Base-by-base conservation (phyloP, 2,797 vertebrate species). In the Urophycis tenuis region DNA sequence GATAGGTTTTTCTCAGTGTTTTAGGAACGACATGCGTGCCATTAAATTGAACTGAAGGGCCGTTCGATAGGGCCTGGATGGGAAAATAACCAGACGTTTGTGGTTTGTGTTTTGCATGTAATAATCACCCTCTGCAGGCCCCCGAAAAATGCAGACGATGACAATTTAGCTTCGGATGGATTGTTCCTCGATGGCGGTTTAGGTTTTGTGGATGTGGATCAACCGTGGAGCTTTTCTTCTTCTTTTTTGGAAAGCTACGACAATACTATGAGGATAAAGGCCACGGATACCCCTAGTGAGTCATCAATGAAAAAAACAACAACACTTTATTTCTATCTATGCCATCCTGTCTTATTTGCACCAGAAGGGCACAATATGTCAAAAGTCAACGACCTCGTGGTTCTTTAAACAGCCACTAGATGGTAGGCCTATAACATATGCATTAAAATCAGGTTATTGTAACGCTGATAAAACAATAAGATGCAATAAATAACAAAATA, bases 401-500 rank as follows among this genome's bases (percentile, higher is more conserved):
- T 87, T 39, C 84, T n/a, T n/a, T n/a, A n/a, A n/a, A n/a, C n/a
- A 87, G 78, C 91, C 91, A 91, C 90, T 91, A 92, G 91, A 90
- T 91, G 91, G 90, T 89, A 67, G 60, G 60, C 60, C n/a, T 67
- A 89, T 85, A 79, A 87, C 80, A 60, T 74, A 81, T 84, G 83
- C 87, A 84, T 70, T 15, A 70, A 6, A 71, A 33, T 32, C 9
- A 71, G 33, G 82, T 41, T 85, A 67, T 67, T 67, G 1, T 67
- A 77, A n/a, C 2, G 49, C 31, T 83, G 34, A 34, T 73, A 19
- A 72, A 73, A 41, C 25, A 19, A 73, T 30, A 25, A 29, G 22
- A 5, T 15, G 29, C 10, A n/a, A 29, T 39, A 1, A 39, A 41
- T 45, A 15, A 67, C 2, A 67, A 19, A 33, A 71, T 32, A 70